Conservation (phyloP, 2,113 vertebrate species). For the Columba janthina region DNA sequence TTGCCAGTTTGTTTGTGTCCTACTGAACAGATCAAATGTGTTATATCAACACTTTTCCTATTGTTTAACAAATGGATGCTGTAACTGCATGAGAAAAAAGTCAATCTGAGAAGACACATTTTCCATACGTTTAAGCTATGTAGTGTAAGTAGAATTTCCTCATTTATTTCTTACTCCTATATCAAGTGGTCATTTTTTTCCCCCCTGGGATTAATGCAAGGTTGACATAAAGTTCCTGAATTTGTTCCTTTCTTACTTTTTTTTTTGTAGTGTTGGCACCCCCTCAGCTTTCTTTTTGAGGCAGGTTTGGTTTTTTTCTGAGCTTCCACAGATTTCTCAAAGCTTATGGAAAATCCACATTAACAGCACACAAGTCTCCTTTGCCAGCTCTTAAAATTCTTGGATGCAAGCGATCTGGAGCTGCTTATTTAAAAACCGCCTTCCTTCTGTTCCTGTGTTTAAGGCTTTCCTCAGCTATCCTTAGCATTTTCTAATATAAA, state of each 20-base stretch:
- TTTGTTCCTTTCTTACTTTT: constrained; percentile 6
- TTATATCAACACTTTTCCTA: background rate
- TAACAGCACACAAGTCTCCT: constrained; percentile 19
- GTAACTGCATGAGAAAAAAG: background rate
- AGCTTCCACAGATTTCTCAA: constrained; percentile 52
- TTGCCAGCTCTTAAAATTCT: constrained; percentile 62
- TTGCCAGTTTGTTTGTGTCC: background rate
- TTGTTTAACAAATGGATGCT: background rate
- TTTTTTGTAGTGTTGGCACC: background rate
- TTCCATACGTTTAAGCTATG: background rate
- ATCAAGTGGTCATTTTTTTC: background rate
- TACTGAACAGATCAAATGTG: background rate
- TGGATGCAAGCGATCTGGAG: constrained; percentile 44
- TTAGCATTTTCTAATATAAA: constrained; percentile 3
- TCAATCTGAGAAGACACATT: rapidly evolving
- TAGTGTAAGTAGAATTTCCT: background rate
- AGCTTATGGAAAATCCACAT: constrained; percentile 63
- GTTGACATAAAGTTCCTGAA: background rate
- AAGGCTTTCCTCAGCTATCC: constrained; percentile 23
- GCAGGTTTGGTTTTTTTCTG: background rate
- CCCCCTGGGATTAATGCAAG: background rate
- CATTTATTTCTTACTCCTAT: background rate
- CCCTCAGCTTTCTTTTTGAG: constrained; percentile 1
- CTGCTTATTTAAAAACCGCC: constrained; percentile 47
- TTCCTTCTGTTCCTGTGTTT: background rate